A percentile compares a stretch with the other conserved stretches of the same genome.
Conservation (phyloP, 2,113 vertebrate species). For the Dipodomys merriami region DNA sequence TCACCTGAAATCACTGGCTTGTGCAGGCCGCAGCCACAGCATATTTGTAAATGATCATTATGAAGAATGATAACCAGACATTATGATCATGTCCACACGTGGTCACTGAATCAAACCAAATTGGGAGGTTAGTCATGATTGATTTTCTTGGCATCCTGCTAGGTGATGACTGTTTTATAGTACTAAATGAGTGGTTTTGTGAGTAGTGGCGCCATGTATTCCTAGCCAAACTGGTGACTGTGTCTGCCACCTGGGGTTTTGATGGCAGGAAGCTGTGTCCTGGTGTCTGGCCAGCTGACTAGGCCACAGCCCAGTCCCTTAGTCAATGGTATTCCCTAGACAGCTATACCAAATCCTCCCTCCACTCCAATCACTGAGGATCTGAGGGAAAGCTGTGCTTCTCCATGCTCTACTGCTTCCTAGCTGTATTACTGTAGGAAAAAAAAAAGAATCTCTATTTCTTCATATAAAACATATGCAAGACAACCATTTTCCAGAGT, state of each 20-base stretch:
- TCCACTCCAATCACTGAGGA: not conserved
- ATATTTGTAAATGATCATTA: slow-evolving; percentile 9
- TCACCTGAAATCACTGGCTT: not conserved
- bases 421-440: not conserved
- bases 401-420: not conserved
- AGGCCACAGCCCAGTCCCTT: not conserved
- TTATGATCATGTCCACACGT: slow-evolving; percentile 67
- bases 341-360: not conserved
- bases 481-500: not conserved
- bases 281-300: slow-evolving; percentile 70
- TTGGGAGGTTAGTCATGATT: slow-evolving; percentile 74
- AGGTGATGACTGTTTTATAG: slow-evolving; percentile 71
- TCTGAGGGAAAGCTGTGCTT: not conserved
- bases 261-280: slow-evolving; percentile 72
- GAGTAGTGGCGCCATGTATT: slow-evolving; percentile 47
- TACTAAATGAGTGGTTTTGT: slow-evolving; percentile 69
- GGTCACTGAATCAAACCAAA: slow-evolving; percentile 72
- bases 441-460: not conserved
- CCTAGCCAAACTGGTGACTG: slow-evolving; percentile 65
- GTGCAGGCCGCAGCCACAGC: not conserved
- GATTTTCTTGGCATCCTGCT: slow-evolving; percentile 73
- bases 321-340: slow-evolving; percentile 26
- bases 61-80: slow-evolving; percentile 62
- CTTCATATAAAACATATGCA: not conserved
- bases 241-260: slow-evolving; percentile 74